Evolutionary conservation across 2,888 invertebrate genomes (phyloP).

Genomic region (Lymantria dispar): DNA sequence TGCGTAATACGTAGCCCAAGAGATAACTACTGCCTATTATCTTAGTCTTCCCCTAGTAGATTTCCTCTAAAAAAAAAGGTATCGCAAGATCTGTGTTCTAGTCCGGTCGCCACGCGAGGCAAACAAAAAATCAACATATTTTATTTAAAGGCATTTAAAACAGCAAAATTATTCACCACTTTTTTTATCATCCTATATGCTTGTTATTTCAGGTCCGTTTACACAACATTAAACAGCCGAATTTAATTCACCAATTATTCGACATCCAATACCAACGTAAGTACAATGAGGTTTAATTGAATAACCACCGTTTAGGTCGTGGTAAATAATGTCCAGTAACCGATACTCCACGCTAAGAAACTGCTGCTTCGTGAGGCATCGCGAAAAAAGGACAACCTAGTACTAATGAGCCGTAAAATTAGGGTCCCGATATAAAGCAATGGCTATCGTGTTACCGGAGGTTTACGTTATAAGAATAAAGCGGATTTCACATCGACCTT

Average conservation of each 20-base stretch:
- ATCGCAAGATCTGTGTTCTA: no score
- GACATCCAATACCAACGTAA: constrained; percentile 27
- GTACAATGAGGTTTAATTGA: constrained; percentile 14
- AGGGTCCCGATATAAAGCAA: constrained; percentile 63
- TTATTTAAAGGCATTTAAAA: no score
- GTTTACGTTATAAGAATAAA: constrained; percentile 19
- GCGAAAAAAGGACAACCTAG: constrained; percentile 67
- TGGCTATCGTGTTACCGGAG: constrained; percentile 55
- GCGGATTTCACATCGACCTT: constrained; percentile 7
- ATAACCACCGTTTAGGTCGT: constrained; percentile 22
- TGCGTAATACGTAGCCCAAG: no score
- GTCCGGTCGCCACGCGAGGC: no score
- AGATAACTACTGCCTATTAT: no score
- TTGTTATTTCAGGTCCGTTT: constrained; percentile 11
- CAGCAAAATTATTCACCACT: background rate
- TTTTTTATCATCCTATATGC: background rate
- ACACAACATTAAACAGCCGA: constrained; percentile 8
- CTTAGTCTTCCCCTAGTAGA: no score
- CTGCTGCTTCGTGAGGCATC: constrained; percentile 49
- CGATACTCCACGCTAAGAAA: constrained; percentile 30
- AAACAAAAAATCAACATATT: no score
- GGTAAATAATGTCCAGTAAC: constrained; percentile 28
- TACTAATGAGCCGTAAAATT: constrained; percentile 77
- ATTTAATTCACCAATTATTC: constrained; percentile 21
- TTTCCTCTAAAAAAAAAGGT: no score